Conservation (phyloP, 2,113 vertebrate species). For the Fulmarus glacialis region DNA sequence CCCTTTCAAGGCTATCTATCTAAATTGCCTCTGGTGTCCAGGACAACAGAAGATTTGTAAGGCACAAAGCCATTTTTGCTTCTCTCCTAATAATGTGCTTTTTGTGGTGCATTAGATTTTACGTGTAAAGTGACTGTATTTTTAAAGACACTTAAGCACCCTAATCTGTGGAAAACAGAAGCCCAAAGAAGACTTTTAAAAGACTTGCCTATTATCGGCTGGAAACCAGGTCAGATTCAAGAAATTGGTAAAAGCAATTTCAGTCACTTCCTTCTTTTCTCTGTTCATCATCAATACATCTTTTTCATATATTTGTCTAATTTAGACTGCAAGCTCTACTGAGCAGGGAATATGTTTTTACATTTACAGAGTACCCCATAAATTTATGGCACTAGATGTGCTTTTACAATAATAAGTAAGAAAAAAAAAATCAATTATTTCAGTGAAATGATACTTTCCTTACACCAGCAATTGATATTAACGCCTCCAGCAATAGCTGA, state of each 20-base stretch:
- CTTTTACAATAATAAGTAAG: neutral
- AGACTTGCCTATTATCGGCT: neutral
- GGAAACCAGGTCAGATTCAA: neutral
- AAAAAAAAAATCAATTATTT: neutral
- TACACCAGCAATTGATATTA: neutral
- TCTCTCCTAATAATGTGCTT: neutral
- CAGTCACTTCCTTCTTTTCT: neutral
- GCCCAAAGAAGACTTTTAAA: neutral
- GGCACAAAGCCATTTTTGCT: neutral
- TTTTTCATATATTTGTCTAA: neutral
- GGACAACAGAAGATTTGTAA: neutral
- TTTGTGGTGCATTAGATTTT: neutral
- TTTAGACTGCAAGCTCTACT: neutral
- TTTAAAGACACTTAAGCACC: neutral
- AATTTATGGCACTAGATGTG: neutral
- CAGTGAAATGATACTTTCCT: neutral
- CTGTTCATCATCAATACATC: neutral
- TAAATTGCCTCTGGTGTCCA: neutral
- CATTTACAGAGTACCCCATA: neutral
- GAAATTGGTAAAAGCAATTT: neutral
- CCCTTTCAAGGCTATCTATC: neutral
- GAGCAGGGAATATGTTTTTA: neutral
- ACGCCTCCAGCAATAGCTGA: neutral
- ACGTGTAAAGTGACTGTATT: neutral
- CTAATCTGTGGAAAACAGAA: neutral